Evolutionary conservation across 2,113 vertebrate species (phyloP).

Genomic region (Zootoca vivipara): DNA sequence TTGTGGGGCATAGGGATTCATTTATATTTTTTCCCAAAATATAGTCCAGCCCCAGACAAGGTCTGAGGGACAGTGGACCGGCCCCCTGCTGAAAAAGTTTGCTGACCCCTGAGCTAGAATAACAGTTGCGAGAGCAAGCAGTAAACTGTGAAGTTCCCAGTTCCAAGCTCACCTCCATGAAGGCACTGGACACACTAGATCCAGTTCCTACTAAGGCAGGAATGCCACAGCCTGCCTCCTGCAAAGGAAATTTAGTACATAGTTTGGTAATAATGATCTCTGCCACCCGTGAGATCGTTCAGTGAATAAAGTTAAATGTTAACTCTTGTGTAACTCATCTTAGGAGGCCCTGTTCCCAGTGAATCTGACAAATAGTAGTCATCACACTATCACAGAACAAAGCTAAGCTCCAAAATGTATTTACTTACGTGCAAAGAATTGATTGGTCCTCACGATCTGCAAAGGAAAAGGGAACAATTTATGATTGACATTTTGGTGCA

Average conservation of each 20-base stretch:
- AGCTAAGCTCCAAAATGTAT: background rate
- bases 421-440: slow-evolving; percentile 99
- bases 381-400: background rate
- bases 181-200: background rate
- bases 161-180: background rate
- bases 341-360: background rate
- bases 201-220: background rate
- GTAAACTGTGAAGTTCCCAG: background rate
- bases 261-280: background rate
- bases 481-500: background rate
- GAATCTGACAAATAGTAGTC: background rate
- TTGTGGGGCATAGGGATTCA: too few species aligned
- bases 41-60: too few species aligned
- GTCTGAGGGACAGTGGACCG: too few species aligned
- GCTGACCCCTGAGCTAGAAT: background rate
- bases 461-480: slow-evolving; percentile 68
- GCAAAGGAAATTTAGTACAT: background rate
- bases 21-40: too few species aligned
- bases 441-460: slow-evolving; percentile 99
- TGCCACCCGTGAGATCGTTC: background rate
- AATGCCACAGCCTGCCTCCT: background rate
- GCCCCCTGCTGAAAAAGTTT: too few species aligned
- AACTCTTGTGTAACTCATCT: background rate
- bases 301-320: background rate
- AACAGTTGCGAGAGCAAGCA: background rate